Percentiles rank a stretch among this genome's conserved stretches.
Evolutionary conservation across 1,140 invertebrate species (phyloP).

Genomic region (Oryctes rhinoceros): DNA sequence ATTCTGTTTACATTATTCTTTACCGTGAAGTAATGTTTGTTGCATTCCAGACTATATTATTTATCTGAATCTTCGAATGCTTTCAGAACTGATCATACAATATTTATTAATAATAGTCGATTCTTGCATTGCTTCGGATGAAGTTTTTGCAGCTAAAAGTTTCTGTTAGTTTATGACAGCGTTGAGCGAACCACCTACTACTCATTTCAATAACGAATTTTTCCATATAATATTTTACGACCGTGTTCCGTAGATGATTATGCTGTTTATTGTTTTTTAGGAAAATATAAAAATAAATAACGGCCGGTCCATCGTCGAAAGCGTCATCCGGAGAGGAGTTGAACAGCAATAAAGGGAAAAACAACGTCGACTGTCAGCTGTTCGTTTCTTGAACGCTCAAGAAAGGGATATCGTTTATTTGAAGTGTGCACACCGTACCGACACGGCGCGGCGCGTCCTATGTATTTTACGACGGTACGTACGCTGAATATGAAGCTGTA

Average conservation of each 20-base stretch:
- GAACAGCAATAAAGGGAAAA: constrained; percentile 12
- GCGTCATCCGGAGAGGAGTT: not conserved
- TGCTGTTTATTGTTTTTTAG: constrained; percentile 22
- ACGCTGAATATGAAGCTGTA: constrained; percentile 34
- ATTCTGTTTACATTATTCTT: too few relatives aligned
- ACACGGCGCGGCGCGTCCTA: constrained; percentile 10
- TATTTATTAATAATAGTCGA: too few relatives aligned
- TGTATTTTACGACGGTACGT: constrained; percentile 32
- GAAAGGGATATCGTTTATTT: constrained; percentile 20
- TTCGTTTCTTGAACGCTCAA: constrained; percentile 11
- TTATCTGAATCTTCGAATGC: too few relatives aligned
- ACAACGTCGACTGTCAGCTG: constrained; percentile 24
- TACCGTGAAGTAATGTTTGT: too few relatives aligned
- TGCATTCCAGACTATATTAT: too few relatives aligned
- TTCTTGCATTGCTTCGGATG: too few relatives aligned
- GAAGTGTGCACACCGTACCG: constrained; percentile 30
- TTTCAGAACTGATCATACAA: too few relatives aligned
- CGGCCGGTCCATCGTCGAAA: not conserved
- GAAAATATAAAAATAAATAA: constrained; percentile 34
- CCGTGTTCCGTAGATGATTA: not conserved
- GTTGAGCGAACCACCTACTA: too few relatives aligned
- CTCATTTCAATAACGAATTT: too few relatives aligned
- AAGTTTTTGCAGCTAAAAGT: too few relatives aligned
- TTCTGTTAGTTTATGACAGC: too few relatives aligned
- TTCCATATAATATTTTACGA: too few relatives aligned